Percentiles rank a stretch among this genome's conserved stretches.
Evolutionary conservation across 1,140 invertebrate genomes (phyloP).

Genomic region (Callitettix versicolor): DNA sequence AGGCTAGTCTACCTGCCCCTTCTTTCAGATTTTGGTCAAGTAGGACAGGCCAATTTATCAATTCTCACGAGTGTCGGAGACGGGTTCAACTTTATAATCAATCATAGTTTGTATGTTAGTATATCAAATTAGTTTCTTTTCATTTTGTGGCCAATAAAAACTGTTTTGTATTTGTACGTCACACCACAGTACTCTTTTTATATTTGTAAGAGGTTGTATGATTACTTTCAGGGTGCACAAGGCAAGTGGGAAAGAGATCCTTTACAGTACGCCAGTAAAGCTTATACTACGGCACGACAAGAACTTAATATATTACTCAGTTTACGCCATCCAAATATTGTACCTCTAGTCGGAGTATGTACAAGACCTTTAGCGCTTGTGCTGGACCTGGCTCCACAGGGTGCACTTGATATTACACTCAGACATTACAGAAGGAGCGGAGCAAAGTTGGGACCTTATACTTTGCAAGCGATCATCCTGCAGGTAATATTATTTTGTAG

Average conservation of each 20-base stretch:
- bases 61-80: too few species aligned
- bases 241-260: constrained; percentile 88
- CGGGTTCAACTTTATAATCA: too few species aligned
- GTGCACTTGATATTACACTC: constrained; percentile 74
- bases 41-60: too few species aligned
- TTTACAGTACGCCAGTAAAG: constrained; percentile 81
- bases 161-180: too few species aligned
- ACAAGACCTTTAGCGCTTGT: constrained; percentile 83
- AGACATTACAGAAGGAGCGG: constrained; percentile 75
- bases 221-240: constrained; percentile 58
- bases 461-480: constrained; percentile 73
- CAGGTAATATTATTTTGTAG: constrained; percentile 57
- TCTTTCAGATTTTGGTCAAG: too few species aligned
- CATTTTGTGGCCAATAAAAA: too few species aligned
- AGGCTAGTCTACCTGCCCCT: too few species aligned
- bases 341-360: constrained; percentile 81
- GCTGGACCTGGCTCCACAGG: constrained; percentile 81
- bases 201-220: too few species aligned
- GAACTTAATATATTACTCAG: constrained; percentile 82
- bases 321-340: constrained; percentile 81
- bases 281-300: constrained; percentile 89
- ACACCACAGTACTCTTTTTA: too few species aligned
- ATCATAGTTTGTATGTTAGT: too few species aligned
- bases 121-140: too few species aligned
- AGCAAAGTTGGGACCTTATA: constrained; percentile 63